phyloP scores from a whole-genome alignment of 2,113 vertebrate species.

The Phyllopteryx taeniolatus region DNA sequence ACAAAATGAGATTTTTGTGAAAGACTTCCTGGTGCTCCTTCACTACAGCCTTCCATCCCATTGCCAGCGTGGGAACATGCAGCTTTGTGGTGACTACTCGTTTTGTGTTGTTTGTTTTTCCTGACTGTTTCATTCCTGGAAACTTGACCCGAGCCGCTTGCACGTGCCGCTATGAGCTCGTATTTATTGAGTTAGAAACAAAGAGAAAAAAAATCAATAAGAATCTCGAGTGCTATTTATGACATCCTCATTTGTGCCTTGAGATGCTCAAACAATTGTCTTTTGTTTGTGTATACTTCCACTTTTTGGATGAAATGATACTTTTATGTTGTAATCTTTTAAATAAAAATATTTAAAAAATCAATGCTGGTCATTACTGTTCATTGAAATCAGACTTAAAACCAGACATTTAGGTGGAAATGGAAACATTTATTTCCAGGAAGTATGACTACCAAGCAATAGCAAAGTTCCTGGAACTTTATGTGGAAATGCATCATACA shows the following conservation, averaged over 20 bases:
- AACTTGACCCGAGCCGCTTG: slow-evolving; percentile 56
- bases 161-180: slow-evolving; percentile 17
- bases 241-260: slow-evolving; percentile 17
- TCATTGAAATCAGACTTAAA: neutral
- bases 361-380: neutral
- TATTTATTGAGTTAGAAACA: slow-evolving; percentile 64
- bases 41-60: neutral
- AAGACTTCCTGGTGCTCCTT: slow-evolving; percentile 1
- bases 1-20: slow-evolving; percentile 19
- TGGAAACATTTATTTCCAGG: no score
- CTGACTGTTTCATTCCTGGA: slow-evolving; percentile 69
- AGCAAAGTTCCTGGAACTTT: no score
- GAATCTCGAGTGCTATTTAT: slow-evolving; percentile 61
- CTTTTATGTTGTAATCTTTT: neutral
- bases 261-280: slow-evolving; percentile 32
- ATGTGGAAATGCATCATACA: no score
- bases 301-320: neutral
- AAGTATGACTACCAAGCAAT: no score
- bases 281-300: slow-evolving; percentile 47
- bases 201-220: slow-evolving; percentile 27
- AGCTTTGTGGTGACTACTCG: slow-evolving; percentile 1
- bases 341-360: neutral
- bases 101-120: neutral
- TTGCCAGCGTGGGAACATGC: neutral
- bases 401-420: no score